Evolutionary conservation across 2,113 vertebrate species (phyloP).

Genomic region (Poeciliopsis turrubarensis): DNA sequence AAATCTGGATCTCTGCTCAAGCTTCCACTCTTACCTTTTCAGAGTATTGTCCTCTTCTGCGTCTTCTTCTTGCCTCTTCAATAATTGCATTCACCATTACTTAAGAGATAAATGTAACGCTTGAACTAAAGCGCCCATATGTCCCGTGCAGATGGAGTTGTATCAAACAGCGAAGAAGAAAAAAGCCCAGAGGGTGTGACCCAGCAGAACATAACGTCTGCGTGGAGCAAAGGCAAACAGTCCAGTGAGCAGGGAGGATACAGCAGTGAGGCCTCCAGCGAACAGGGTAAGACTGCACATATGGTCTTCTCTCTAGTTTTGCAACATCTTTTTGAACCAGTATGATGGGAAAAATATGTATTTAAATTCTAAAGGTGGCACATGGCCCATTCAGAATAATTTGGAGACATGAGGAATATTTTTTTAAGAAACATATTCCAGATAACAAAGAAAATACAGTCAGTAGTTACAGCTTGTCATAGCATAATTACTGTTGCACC

Average conservation of each 20-base stretch:
- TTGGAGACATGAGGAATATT: not conserved
- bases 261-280: slow-evolving; percentile 90
- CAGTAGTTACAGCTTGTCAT: not conserved
- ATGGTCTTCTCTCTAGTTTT: too few relatives aligned
- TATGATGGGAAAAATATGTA: too few relatives aligned
- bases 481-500: not conserved
- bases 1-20: slow-evolving; percentile 19
- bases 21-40: not conserved
- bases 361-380: too few relatives aligned
- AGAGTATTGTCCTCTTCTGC: not conserved
- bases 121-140: slow-evolving; percentile 16
- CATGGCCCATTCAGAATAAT: not conserved
- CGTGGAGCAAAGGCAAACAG: slow-evolving; percentile 86
- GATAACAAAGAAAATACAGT: not conserved
- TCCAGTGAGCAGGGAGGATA: slow-evolving; percentile 88
- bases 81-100: not conserved
- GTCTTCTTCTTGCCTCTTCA: not conserved
- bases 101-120: not conserved
- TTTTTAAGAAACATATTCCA: not conserved
- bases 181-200: slow-evolving; percentile 84
- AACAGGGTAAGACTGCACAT: slow-evolving; percentile 82
- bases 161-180: slow-evolving; percentile 94
- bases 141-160: slow-evolving; percentile 81
- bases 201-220: slow-evolving; percentile 80
- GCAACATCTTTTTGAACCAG: not conserved